Percentiles rank a stretch among this genome's conserved stretches.
These are phyloP conservation scores for Ctenodactylus gundi DNA, from an alignment of 2,113 vertebrate genomes.

Conservation along the genomic window DNA sequence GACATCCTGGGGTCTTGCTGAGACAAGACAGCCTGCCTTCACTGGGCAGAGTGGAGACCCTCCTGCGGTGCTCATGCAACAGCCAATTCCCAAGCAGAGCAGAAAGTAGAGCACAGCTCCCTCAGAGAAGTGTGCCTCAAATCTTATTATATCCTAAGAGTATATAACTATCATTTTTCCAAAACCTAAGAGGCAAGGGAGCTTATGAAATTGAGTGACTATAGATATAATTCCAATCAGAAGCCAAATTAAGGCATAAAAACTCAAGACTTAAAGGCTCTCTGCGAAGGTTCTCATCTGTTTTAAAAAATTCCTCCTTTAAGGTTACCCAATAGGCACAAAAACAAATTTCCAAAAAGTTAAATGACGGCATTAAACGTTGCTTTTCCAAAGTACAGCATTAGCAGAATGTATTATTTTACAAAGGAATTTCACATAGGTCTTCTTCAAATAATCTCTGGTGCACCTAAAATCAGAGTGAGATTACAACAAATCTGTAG, in stretches of 20 bases:
- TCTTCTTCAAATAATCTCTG: neutral
- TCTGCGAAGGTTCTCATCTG: neutral
- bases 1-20: neutral
- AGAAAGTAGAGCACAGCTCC: neutral
- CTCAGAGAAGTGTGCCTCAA: neutral
- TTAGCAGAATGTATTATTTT: neutral
- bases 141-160: neutral
- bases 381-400: conserved; percentile 8
- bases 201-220: neutral
- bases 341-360: conserved; percentile 1
- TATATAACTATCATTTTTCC: neutral
- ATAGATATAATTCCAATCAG: neutral
- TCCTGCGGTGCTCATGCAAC: neutral
- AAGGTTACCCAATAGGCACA: neutral
- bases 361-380: neutral
- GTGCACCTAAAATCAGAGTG: neutral
- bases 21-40: neutral
- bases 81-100: neutral
- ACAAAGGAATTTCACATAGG: neutral
- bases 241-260: neutral
- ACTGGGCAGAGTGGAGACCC: neutral
- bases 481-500: neutral
- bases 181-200: conserved; percentile 20
- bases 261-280: neutral
- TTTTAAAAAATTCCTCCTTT: neutral